Evolutionary conservation across 2,797 vertebrate species (phyloP), one percentile per base, ranked within the genome.

Genomic region (Protosalanx chinensis): DNA sequence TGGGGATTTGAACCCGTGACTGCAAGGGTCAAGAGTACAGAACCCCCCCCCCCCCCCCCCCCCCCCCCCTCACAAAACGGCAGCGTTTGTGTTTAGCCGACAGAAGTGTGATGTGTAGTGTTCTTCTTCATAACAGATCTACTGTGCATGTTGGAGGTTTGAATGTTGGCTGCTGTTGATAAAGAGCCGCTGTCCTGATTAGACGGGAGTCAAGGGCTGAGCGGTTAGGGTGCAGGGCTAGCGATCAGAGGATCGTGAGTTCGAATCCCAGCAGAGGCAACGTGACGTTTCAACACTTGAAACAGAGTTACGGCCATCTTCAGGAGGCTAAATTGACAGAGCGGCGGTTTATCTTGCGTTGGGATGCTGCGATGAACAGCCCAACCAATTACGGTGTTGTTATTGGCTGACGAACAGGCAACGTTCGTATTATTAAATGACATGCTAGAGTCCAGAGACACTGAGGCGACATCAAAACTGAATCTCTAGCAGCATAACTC

Each of bases 21-120:
- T 63, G 68, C 46, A 74, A 33, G 70, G 53, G 76, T 82, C 78
- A 80, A 67, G 67, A 51, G 70, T 78, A 76, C 37, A 71, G 72
- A 72, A 61, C 53, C 72, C 23, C 23, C 23, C 23, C 23, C 23
- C 1, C 23, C 23, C 68, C 23, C 23, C 1, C 53, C 72, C 23
- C 23, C 23, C 23, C 23, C 23, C 1, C 23, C 23, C 68, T 73
- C 67, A 4, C 61, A 59, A 75, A 78, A 67, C 27, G 56, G 72
- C 33, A 41, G 66, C 20, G 18, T 53, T 53, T 53, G 33, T 7
- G 57, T 53, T 23, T 35, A 29, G 30, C 20, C 20, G 51, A 29
- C 66, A 57, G 71, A 33, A 64, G 64, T n/a, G 15, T 32, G 35
- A 72, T 37, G 10, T 16, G 74, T 69, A 71, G 64, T 71, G 32